Conservation (phyloP, 2,113 vertebrate species). For the Haemorhous mexicanus region DNA sequence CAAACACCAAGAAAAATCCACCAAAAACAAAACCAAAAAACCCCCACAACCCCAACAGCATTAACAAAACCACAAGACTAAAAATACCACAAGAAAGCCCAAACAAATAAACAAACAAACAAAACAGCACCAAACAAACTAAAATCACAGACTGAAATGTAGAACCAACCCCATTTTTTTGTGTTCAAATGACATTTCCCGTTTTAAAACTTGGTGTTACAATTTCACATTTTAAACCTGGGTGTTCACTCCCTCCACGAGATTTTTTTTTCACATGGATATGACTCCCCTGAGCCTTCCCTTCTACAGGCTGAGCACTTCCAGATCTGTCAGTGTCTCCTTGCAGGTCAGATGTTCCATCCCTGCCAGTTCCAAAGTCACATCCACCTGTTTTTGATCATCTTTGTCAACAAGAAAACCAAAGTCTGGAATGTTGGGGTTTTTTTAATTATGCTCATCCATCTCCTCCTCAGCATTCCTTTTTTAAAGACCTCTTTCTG, state of each 20-base stretch:
- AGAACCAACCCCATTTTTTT: rapidly evolving
- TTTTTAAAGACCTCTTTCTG: neutral
- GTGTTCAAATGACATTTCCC: neutral
- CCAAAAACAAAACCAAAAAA: neutral
- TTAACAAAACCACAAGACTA: neutral
- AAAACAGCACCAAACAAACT: too few relatives aligned
- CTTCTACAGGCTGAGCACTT: neutral
- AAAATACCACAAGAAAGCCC: neutral
- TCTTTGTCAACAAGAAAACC: neutral
- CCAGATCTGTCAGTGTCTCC: neutral
- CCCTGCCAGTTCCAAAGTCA: neutral
- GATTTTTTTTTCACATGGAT: neutral
- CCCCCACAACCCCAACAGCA: too few relatives aligned
- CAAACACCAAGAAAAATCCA: neutral
- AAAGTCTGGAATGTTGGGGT: neutral
- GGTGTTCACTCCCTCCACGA: neutral
- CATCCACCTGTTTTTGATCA: neutral
- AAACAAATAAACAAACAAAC: too few relatives aligned
- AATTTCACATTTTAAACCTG: neutral
- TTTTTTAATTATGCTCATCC: neutral
- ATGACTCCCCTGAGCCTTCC: neutral
- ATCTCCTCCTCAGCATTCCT: neutral
- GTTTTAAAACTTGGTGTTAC: neutral
- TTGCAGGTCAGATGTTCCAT: neutral
- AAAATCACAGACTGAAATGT: too few relatives aligned